A percentile compares a stretch with the other conserved stretches of the same genome.
These are phyloP conservation scores for Episyrphus balteatus DNA, from an alignment of 1,140 invertebrate species.

Conservation along the genomic window DNA sequence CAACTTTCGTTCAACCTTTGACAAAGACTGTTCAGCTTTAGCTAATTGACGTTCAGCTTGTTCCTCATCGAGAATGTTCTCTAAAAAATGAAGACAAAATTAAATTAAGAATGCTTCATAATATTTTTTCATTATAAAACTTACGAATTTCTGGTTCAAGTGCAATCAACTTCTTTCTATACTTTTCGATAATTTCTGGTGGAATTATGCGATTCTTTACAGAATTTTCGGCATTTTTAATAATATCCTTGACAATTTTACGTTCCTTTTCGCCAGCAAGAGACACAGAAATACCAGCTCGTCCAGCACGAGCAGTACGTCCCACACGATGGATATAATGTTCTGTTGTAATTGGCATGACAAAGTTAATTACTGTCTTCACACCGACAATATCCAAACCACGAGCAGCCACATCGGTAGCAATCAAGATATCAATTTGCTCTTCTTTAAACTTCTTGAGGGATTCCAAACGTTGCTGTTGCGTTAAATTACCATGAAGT, in stretches of 20 bases:
- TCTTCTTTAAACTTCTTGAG: conserved; percentile 83
- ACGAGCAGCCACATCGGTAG: conserved; percentile 92
- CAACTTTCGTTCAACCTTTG: conserved; percentile 65
- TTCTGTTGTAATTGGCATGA: conserved; percentile 85
- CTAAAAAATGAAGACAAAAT: conserved; percentile 19
- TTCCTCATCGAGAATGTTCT: conserved; percentile 72
- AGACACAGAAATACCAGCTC: conserved; percentile 81
- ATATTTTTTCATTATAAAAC: conserved; percentile 8
- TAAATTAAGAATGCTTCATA: not conserved
- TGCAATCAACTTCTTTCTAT: conserved; percentile 55
- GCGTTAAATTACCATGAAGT: conserved; percentile 90
- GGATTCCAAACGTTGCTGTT: conserved; percentile 81
- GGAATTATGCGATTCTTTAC: conserved; percentile 82
- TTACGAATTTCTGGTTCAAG: conserved; percentile 65
- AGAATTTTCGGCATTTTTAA: conserved; percentile 73
- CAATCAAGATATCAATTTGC: conserved; percentile 81
- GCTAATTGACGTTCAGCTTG: conserved; percentile 70
- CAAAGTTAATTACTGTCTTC: conserved; percentile 94
- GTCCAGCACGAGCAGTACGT: conserved; percentile 86
- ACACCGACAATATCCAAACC: conserved; percentile 94
- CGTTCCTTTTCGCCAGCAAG: conserved; percentile 88
- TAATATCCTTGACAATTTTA: conserved; percentile 80
- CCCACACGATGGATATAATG: conserved; percentile 94
- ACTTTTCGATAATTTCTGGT: conserved; percentile 80
- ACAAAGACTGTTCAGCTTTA: conserved; percentile 74